phyloP scores from a whole-genome alignment of 2,888 invertebrate genomes.

The Tetranychus truncatus region DNA sequence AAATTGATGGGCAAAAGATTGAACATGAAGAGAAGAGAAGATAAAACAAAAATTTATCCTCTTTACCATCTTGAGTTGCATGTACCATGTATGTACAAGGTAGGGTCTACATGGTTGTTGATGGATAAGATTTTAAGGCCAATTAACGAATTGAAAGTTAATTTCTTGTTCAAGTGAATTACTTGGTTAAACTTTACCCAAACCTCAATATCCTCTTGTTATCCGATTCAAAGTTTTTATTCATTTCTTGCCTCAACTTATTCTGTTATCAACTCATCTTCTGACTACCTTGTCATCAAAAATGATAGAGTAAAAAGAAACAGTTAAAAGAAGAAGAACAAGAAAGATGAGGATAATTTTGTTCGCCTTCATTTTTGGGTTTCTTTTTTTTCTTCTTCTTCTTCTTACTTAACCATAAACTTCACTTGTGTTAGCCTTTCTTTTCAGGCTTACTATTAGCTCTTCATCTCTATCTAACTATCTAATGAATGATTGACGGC shows the following conservation, averaged over 20 bases:
- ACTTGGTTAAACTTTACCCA: background rate
- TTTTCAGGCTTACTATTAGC: background rate
- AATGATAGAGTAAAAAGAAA: background rate
- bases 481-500: conserved; percentile 7
- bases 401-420: background rate
- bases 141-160: background rate
- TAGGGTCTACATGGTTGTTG: background rate
- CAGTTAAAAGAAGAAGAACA: background rate
- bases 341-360: background rate
- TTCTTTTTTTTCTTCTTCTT: too few relatives aligned
- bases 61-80: background rate
- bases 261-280: background rate
- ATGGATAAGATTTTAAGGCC: background rate
- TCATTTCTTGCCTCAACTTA: background rate
- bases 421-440: background rate
- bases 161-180: background rate
- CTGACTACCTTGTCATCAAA: background rate
- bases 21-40: too few relatives aligned
- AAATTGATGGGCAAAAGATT: too few relatives aligned
- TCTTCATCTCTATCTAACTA: background rate
- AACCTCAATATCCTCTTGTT: background rate
- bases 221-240: background rate
- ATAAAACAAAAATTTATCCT: too few relatives aligned
- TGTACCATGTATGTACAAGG: background rate
- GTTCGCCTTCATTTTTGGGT: background rate